A percentile compares a stretch with the other conserved stretches of the same genome.
Evolutionary conservation across 2,888 invertebrate species (phyloP).

Genomic region (Epistrophe eligans): DNA sequence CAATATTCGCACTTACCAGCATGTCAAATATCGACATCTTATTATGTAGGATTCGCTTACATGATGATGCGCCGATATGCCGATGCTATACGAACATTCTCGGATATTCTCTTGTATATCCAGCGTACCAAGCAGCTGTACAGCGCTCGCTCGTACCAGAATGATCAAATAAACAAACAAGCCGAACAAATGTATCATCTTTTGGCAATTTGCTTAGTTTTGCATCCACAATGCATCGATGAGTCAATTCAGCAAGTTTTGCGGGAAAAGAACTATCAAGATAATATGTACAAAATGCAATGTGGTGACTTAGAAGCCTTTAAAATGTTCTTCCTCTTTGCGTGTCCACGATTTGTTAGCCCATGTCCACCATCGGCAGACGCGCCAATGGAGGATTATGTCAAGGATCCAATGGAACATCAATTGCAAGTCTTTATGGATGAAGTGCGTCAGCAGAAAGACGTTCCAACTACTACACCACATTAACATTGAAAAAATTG

Average conservation of each 20-base stretch:
- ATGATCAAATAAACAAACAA: slow-evolving; percentile 98
- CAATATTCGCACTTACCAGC: slow-evolving; percentile 98
- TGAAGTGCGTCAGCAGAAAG: slow-evolving; percentile 98
- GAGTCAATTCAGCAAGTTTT: slow-evolving; percentile 96
- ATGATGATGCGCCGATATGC: slow-evolving; percentile 99
- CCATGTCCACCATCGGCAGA: slow-evolving; percentile 95
- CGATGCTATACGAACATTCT: slow-evolving; percentile 99
- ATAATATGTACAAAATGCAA: slow-evolving; percentile 99
- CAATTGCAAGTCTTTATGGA: slow-evolving; percentile 97
- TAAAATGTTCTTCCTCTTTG: slow-evolving; percentile 95
- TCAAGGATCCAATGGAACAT: slow-evolving; percentile 94
- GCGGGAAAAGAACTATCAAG: slow-evolving; percentile 95
- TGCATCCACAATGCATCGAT: slow-evolving; percentile 99
- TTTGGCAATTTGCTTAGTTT: slow-evolving; percentile 96
- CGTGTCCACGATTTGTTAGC: slow-evolving; percentile 98
- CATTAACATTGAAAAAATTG: slow-evolving; percentile 95
- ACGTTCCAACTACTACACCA: slow-evolving; percentile 98
- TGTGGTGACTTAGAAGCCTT: slow-evolving; percentile 96
- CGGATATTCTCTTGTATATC: slow-evolving; percentile 97
- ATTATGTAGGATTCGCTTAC: slow-evolving; percentile 99
- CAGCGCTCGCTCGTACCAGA: slow-evolving; percentile 95
- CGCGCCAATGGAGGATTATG: slow-evolving; percentile 89
- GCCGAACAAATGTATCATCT: slow-evolving; percentile 99
- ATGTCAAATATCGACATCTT: slow-evolving; percentile 99
- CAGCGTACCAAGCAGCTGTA: slow-evolving; percentile 97